phyloP scores from a whole-genome alignment of 92 coral and sea anemone genomes.

The Epizoanthus scotinus region DNA sequence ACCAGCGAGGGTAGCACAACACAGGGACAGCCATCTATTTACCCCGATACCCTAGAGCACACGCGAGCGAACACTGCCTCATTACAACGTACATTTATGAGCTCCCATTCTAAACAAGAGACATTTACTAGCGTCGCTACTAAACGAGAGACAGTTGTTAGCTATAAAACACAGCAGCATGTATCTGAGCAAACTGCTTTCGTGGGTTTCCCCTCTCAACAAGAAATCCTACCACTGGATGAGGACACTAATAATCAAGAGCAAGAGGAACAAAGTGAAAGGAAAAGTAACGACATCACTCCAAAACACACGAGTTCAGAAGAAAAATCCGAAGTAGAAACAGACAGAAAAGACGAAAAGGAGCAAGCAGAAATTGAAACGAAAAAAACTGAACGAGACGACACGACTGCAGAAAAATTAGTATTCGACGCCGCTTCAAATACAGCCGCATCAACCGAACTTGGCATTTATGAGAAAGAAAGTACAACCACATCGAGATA shows the following conservation, averaged over 20 bases:
- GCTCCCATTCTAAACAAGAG: constrained; percentile 8
- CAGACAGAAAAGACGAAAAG: constrained; percentile 17
- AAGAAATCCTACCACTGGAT: constrained; percentile 10
- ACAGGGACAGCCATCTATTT: neutral
- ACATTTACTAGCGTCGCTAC: neutral
- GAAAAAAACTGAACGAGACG: neutral
- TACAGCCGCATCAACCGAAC: constrained; percentile 29
- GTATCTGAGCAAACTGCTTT: neutral
- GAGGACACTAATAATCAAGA: neutral
- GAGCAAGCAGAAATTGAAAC: constrained; percentile 11
- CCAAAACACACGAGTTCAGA: neutral
- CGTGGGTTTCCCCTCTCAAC: neutral
- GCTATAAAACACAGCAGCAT: constrained; percentile 8
- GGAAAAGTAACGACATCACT: neutral
- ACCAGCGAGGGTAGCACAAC: neutral
- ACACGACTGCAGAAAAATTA: neutral
- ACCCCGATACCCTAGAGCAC: constrained; percentile 6
- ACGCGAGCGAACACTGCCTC: neutral
- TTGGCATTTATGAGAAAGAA: constrained; percentile 45
- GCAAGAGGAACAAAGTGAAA: neutral
- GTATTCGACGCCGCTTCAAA: neutral
- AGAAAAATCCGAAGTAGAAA: constrained; percentile 20
- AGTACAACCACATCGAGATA: constrained; percentile 55
- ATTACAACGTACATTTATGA: neutral
- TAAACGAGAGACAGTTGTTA: constrained; percentile 19